Evolutionary conservation across 2,797 vertebrate species (phyloP).

Genomic region (Coluber constrictor): DNA sequence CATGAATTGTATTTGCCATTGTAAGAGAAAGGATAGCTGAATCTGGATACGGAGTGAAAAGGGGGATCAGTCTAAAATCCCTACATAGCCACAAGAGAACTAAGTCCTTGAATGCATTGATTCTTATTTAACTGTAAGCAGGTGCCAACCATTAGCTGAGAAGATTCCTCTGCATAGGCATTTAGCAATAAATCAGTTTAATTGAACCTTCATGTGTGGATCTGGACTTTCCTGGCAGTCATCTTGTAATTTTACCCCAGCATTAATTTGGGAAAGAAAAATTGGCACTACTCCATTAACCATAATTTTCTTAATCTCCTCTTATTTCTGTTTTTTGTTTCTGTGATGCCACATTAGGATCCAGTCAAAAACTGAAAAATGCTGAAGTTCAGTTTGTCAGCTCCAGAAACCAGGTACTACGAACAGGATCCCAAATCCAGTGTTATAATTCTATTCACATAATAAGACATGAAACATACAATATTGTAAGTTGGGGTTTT

Average conservation of each 20-base stretch:
- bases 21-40: neutral
- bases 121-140: neutral
- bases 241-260: neutral
- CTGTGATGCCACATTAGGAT: neutral
- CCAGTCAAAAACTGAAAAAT: neutral
- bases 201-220: neutral
- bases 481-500: neutral
- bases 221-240: neutral
- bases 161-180: neutral
- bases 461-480: neutral
- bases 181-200: neutral
- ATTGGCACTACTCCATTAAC: neutral
- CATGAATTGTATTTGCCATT: neutral
- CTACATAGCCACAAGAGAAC: neutral
- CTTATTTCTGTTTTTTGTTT: neutral
- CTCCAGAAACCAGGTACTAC: neutral
- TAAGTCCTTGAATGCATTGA: neutral
- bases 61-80: neutral
- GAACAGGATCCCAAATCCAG: conserved; percentile 13
- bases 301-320: neutral
- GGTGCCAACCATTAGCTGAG: neutral
- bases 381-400: neutral
- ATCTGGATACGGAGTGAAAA: neutral
- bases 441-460: fast-evolving
- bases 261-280: neutral